Base-by-base conservation (phyloP, 2,113 vertebrate species). In the Syngnathus typhle region DNA sequence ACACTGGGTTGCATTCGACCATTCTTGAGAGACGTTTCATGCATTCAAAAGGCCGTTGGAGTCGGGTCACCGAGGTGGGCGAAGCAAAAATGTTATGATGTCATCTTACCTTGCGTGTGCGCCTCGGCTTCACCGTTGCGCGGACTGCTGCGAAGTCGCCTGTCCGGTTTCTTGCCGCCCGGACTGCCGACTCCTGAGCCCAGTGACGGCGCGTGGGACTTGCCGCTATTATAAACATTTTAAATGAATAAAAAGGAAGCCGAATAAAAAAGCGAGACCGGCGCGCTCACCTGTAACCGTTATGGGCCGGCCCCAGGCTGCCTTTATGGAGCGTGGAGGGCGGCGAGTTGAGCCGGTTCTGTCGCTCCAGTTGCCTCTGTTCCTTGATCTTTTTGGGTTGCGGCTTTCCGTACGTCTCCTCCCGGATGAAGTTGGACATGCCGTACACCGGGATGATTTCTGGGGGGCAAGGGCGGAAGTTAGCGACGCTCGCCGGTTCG, bases 391-490 rank as follows among this genome's bases (percentile, higher is more conserved):
- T 98, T 84, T 98, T 98, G 88, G 95, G 94, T 52, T 94, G 95
- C 7, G 95, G 95, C 80, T 98, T 98, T 84, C 86, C 91, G 90
- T 96, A 98, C 66, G 93, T 94, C 65, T 98, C 96, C 80, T 98
- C 96, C 73, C 95, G 89, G 69, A 96, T 93, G 76, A 93, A 98
- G 89, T 92, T 98, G 21, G 95, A 96, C 95, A 98, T 98, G 60
- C 95, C 96, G 1, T 95, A 98, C 70, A 98, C 90, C 66, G 95
- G 94, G 89, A 98, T 96, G 67, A 98, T 96, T 90, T 98, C 96
- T 98, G 84, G 10, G 66, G 38, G 41, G 27, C 3, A 32, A 15
- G 11, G 58, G 43, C 12, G n/a, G 8, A 6, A 63, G n/a, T 27
- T 46, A 44, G n/a, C 13, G n/a, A 12, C 21, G 41, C 37, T 12